Conservation (phyloP, 2,888 invertebrate species). For the Drosophila meridiana region DNA sequence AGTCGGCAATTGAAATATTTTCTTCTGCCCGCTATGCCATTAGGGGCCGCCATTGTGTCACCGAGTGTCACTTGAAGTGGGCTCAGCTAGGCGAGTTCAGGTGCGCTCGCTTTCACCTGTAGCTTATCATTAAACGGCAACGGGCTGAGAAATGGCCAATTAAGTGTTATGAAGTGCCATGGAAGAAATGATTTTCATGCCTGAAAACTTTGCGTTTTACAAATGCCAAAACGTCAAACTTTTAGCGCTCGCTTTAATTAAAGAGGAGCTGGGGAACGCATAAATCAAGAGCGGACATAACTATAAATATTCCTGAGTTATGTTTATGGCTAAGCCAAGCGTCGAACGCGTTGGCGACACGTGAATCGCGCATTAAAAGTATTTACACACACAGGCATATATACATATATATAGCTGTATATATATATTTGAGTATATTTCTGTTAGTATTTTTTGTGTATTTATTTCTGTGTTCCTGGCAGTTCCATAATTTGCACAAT, state of each 20-base stretch:
- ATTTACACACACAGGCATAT: neutral
- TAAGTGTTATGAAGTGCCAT: conserved; percentile 33
- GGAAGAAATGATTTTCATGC: conserved; percentile 19
- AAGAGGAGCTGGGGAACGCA: conserved; percentile 22
- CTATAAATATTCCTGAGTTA: conserved; percentile 62
- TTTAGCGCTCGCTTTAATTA: conserved; percentile 40
- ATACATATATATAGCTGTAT: neutral
- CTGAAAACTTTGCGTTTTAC: conserved; percentile 19
- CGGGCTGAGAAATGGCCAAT: conserved; percentile 36
- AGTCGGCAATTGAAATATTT: conserved; percentile 21
- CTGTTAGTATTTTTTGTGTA: neutral
- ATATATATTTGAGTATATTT: conserved; percentile 9
- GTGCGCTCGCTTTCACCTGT: conserved; percentile 49
- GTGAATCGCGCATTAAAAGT: conserved; percentile 64
- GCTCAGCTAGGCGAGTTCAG: conserved; percentile 8
- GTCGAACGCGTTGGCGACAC: conserved; percentile 61
- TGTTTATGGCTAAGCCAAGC: conserved; percentile 58
- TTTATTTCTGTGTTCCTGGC: conserved; percentile 8
- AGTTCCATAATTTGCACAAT: conserved; percentile 61
- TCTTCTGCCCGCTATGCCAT: conserved; percentile 14
- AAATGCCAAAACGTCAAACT: conserved; percentile 28
- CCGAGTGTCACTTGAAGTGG: conserved; percentile 23
- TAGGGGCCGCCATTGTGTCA: conserved; percentile 31
- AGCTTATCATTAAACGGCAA: conserved; percentile 35
- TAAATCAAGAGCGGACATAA: conserved; percentile 30